A percentile compares a stretch with the other conserved stretches of the same genome.
phyloP scores from a whole-genome alignment of 2,113 vertebrate genomes.

The Epinephelus cyanopodus region DNA sequence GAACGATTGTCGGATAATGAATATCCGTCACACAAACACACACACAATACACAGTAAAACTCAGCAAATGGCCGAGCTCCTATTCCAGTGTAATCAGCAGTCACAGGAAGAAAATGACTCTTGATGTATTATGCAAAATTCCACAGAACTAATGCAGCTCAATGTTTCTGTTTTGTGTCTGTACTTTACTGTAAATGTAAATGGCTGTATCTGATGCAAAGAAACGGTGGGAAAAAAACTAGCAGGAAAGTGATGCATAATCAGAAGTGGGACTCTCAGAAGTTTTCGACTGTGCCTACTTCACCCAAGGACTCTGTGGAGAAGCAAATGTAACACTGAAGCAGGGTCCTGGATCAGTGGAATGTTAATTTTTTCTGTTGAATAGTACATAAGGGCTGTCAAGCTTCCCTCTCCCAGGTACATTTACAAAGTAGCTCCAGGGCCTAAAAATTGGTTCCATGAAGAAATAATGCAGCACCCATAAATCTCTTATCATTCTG shows the following conservation, averaged over 20 bases:
- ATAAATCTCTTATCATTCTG: background rate
- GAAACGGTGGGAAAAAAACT: background rate
- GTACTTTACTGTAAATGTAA: background rate
- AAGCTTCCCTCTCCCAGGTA: slow-evolving; percentile 2
- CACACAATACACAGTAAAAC: background rate
- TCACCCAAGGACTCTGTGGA: background rate
- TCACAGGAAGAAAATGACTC: background rate
- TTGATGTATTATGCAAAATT: background rate
- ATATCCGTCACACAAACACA: background rate
- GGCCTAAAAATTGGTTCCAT: background rate
- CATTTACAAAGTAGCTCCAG: slow-evolving; percentile 11
- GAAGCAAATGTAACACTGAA: background rate
- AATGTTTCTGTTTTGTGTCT: background rate
- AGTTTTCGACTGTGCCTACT: background rate
- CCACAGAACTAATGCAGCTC: background rate
- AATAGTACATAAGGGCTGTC: slow-evolving; percentile 14
- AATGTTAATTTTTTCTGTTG: slow-evolving; percentile 8
- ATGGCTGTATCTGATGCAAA: background rate
- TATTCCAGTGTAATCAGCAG: background rate
- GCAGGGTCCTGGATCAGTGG: slow-evolving; percentile 1
- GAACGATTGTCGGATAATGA: background rate
- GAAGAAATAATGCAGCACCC: slow-evolving; percentile 8
- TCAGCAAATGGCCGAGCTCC: background rate
- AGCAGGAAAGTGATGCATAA: background rate
- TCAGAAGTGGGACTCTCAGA: background rate